Base-by-base conservation (phyloP, 2,888 invertebrate species). In the Gymnoscelis rufifasciata region DNA sequence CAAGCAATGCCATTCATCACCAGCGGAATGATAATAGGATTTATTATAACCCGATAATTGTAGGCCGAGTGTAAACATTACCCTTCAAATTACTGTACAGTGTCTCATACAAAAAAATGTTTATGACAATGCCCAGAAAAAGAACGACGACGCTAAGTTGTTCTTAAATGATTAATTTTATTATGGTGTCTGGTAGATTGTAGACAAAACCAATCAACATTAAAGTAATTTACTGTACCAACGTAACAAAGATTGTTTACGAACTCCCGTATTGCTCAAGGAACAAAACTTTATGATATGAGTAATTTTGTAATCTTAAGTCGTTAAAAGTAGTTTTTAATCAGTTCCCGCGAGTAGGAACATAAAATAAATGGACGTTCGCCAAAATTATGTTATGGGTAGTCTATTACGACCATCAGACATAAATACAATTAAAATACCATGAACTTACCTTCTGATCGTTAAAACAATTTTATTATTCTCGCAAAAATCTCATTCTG, bases 311-410 rank as follows among this genome's bases (percentile, higher is more conserved):
- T 36, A 31, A 31, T 31, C 10, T 43, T 47, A 24, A 51, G 41
- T 54, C 51, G 54, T 61, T 59, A 56, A 59, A 54, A 54, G 47
- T 29, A 52, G 55, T 64, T 48, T 68, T 59, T 51, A 59, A 69
- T 58, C 66, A 64, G 63, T 68, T 60, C 57, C 57, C 49, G 51
- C 50, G 38, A 48, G 45, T 5, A 5, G 19, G 19, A 3, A 5
- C 5, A 52, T 39, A 61, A 62, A 57, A 64, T 39, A 49, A 44
- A 57, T 66, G 65, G 65, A 66, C 52, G 52, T 52, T 48, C 48
- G 63, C 63, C 64, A 66, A 64, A 53, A 43, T 48, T 52, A 54
- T 51, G 38, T 49, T 52, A 48, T 51, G 40, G 52, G 37, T 38
- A 47, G 45, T 47, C 49, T 48, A 48, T 54, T 47, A 48, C 39